Percentiles rank a stretch among this genome's conserved stretches.
These are phyloP conservation scores for Ceratina australensis DNA, from an alignment of 1,140 invertebrate genomes.

Conservation along the genomic window DNA sequence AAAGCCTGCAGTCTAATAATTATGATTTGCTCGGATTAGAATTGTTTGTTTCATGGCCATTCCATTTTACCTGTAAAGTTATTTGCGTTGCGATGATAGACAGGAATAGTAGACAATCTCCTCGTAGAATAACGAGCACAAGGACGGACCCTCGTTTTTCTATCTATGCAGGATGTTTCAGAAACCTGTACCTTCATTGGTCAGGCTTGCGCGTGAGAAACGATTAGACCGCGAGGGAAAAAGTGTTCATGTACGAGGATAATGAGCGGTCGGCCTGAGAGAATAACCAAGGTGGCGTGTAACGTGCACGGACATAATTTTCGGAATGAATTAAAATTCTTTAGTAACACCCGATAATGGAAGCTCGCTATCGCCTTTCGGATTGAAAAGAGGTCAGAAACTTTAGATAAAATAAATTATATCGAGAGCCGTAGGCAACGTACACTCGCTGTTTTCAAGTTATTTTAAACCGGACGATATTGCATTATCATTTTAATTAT, in stretches of 20 bases:
- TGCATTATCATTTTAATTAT: no score
- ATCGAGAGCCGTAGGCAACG: background rate
- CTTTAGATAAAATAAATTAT: background rate
- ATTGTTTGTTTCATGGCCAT: no score
- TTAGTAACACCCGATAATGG: constrained; percentile 51
- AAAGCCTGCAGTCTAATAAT: no score
- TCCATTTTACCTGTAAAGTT: no score
- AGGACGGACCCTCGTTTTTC: background rate
- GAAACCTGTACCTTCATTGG: no score
- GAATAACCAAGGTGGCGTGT: constrained; percentile 36
- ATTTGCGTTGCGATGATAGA: no score
- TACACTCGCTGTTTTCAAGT: background rate
- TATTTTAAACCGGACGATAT: background rate
- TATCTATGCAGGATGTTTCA: background rate
- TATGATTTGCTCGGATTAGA: no score
- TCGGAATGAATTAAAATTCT: constrained; percentile 70
- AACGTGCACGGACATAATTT: constrained; percentile 65
- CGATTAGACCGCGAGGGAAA: constrained; percentile 57
- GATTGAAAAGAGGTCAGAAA: background rate
- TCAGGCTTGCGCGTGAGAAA: constrained; percentile 65
- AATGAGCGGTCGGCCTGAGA: constrained; percentile 63
- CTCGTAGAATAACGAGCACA: no score
- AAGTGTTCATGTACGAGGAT: constrained; percentile 62
- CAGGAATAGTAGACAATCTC: no score
- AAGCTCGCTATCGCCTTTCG: constrained; percentile 28